A percentile compares a stretch with the other conserved stretches of the same genome.
These are phyloP conservation scores for Tetragnatha versicolor DNA, from an alignment of 1,140 invertebrate genomes.

Conservation along the genomic window DNA sequence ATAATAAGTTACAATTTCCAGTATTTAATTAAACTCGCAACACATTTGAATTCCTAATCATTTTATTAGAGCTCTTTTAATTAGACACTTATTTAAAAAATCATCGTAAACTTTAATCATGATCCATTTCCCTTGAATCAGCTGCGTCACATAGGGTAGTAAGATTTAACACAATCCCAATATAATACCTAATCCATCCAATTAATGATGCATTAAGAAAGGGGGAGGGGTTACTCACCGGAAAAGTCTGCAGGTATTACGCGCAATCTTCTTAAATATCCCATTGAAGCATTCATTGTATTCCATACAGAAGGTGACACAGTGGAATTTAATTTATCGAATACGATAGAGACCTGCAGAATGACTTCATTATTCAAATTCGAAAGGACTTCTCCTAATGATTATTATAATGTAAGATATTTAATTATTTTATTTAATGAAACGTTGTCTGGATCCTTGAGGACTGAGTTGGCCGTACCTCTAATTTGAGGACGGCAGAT, in stretches of 20 bases:
- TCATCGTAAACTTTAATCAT: too few species aligned
- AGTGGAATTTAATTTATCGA: slow-evolving; percentile 12
- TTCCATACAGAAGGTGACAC: neutral
- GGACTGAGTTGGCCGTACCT: too few species aligned
- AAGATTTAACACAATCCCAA: neutral
- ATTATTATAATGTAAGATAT: slow-evolving; percentile 4
- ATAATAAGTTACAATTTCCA: too few species aligned
- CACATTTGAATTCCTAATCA: too few species aligned
- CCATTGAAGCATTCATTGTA: neutral
- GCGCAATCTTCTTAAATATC: neutral
- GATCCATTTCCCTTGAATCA: too few species aligned
- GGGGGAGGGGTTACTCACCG: neutral
- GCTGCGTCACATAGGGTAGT: too few species aligned
- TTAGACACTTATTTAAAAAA: too few species aligned
- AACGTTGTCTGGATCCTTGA: too few species aligned
- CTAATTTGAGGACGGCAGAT: too few species aligned
- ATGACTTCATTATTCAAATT: slow-evolving; percentile 3
- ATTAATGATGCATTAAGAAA: neutral
- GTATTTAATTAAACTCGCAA: too few species aligned
- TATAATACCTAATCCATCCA: neutral
- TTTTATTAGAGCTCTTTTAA: too few species aligned
- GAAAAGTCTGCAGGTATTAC: neutral
- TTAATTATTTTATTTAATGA: slow-evolving; percentile 23
- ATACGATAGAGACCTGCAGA: neutral
- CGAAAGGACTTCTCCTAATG: neutral